Evolutionary conservation across 53 echinoderm and acorn worm genomes (phyloP).

Genomic region (Arbacia lixula): DNA sequence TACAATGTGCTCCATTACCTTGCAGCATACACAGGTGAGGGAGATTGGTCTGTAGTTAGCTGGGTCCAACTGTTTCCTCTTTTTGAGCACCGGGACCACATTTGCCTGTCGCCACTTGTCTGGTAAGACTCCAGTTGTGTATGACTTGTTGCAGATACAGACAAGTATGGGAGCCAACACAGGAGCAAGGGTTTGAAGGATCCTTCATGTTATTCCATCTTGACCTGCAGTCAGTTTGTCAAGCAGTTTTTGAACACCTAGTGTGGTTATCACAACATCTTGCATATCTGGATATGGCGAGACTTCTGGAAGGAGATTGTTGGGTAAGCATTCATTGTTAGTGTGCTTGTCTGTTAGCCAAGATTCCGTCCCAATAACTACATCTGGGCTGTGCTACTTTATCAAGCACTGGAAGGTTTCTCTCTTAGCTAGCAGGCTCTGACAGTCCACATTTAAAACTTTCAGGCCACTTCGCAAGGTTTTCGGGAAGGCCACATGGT

Average conservation of each 20-base stretch:
- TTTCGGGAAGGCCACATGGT: not conserved
- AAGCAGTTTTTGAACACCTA: slow-evolving; percentile 29
- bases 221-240: slow-evolving; percentile 6
- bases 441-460: slow-evolving; percentile 7
- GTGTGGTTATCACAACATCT: slow-evolving; percentile 12
- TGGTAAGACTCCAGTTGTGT: slow-evolving; percentile 15
- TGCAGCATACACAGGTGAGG: slow-evolving; percentile 42
- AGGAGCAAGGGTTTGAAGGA: slow-evolving; percentile 10
- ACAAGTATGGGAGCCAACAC: not conserved
- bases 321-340: slow-evolving; percentile 14
- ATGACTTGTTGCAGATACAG: slow-evolving; percentile 34
- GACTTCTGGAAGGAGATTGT: slow-evolving; percentile 27
- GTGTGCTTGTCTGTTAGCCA: slow-evolving; percentile 34
- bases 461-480: not conserved
- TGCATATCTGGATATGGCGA: slow-evolving; percentile 34
- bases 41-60: slow-evolving; percentile 11
- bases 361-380: not conserved
- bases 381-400: slow-evolving; percentile 8
- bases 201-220: slow-evolving; percentile 10
- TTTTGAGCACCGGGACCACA: slow-evolving; percentile 24
- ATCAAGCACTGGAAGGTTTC: slow-evolving; percentile 7
- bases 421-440: slow-evolving; percentile 8
- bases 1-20: slow-evolving; percentile 12
- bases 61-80: not conserved
- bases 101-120: slow-evolving; percentile 29